phyloP scores from a whole-genome alignment of 2,888 invertebrate genomes.

The Sarcophaga caerulescens region DNA sequence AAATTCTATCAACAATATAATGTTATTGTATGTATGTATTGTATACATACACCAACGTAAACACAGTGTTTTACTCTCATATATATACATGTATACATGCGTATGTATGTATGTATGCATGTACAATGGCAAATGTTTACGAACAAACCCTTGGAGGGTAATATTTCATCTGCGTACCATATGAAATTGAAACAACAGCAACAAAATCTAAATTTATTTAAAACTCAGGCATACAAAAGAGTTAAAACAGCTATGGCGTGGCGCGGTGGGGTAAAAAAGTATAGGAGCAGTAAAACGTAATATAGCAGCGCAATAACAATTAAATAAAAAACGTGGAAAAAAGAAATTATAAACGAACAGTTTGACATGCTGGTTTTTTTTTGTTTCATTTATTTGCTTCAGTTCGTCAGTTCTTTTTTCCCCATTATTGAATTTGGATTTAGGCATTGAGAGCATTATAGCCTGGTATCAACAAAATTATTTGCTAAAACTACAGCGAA shows the following conservation, averaged over 20 bases:
- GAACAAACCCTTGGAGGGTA: conserved; percentile 13
- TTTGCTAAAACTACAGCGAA: conserved; percentile 5
- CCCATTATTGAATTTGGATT: not conserved
- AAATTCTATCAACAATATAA: conserved; percentile 14
- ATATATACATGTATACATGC: not conserved
- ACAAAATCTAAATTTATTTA: conserved; percentile 44
- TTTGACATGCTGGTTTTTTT: conserved; percentile 9
- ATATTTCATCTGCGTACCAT: conserved; percentile 44
- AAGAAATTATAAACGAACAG: conserved; percentile 15
- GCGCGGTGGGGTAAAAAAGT: too few species aligned
- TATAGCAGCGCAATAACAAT: not conserved
- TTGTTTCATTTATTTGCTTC: not conserved
- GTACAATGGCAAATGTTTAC: not conserved
- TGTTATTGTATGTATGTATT: not conserved
- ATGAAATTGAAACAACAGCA: conserved; percentile 28
- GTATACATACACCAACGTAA: not conserved
- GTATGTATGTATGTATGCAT: not conserved
- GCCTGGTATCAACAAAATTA: conserved; percentile 15
- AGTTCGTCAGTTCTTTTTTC: too few species aligned
- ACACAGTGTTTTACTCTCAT: not conserved
- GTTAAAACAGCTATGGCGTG: not conserved
- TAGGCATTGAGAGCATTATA: conserved; percentile 15
- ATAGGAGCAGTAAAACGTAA: not conserved
- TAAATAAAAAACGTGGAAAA: not conserved
- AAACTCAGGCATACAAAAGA: conserved; percentile 14